phyloP scores from a whole-genome alignment of 2,888 invertebrate species.

The Dolichopus griseipennis region DNA sequence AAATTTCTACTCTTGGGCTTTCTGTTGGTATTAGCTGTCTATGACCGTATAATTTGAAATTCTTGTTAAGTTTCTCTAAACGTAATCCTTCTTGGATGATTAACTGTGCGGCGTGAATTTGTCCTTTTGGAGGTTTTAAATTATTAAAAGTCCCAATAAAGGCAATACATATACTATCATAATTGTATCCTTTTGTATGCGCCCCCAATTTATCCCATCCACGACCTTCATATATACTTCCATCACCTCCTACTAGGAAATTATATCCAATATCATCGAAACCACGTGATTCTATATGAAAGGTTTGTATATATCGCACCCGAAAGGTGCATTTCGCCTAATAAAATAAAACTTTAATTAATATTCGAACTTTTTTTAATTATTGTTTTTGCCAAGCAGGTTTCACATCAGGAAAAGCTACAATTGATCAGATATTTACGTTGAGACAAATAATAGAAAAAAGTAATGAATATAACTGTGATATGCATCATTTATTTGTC shows the following conservation, averaged over 20 bases:
- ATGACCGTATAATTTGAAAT: conserved; percentile 61
- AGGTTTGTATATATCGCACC: conserved; percentile 46
- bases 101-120: conserved; percentile 52
- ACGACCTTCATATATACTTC: conserved; percentile 60
- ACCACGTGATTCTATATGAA: conserved; percentile 55
- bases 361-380: background rate
- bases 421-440: no score
- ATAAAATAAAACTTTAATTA: background rate
- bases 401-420: no score
- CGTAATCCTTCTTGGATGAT: conserved; percentile 56
- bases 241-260: conserved; percentile 71
- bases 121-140: conserved; percentile 46
- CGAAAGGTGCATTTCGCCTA: conserved; percentile 51
- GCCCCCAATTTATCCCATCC: conserved; percentile 66
- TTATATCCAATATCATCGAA: conserved; percentile 69
- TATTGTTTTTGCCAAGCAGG: no score
- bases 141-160: conserved; percentile 62
- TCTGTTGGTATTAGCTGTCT: conserved; percentile 56
- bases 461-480: no score
- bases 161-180: conserved; percentile 57
- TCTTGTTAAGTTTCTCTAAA: conserved; percentile 49
- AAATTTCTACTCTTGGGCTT: conserved; percentile 61
- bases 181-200: conserved; percentile 59
- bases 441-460: no score
- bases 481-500: no score